phyloP scores from a whole-genome alignment of 2,113 vertebrate genomes.

The Pantherophis guttatus region DNA sequence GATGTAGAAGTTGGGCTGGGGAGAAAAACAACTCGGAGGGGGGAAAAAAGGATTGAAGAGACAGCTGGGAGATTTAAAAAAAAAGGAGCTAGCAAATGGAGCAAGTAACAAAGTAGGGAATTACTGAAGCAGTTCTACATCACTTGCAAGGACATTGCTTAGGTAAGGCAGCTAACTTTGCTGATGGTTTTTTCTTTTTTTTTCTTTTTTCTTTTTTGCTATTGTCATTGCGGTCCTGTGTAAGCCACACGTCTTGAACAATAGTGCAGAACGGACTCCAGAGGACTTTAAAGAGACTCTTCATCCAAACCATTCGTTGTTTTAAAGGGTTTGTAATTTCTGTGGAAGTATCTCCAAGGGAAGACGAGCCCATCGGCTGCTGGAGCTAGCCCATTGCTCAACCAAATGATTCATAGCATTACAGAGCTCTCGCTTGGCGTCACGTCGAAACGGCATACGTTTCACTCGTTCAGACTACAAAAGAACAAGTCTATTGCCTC shows the following conservation, averaged over 20 bases:
- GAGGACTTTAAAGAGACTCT: neutral
- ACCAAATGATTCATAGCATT: neutral
- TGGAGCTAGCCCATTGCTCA: neutral
- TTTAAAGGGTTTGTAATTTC: neutral
- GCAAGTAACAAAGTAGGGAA: neutral
- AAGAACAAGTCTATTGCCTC: neutral
- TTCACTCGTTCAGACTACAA: neutral
- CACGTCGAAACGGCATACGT: neutral
- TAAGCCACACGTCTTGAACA: neutral
- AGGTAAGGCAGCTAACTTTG: neutral
- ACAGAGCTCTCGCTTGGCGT: neutral
- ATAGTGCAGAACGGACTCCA: neutral
- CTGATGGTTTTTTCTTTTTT: neutral
- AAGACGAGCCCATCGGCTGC: neutral
- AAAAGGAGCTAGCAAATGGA: neutral
- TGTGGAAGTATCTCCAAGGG: neutral
- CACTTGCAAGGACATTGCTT: neutral
- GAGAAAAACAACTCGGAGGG: neutral
- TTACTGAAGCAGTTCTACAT: neutral
- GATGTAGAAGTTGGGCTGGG: neutral
- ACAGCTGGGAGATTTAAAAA: neutral
- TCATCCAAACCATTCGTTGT: neutral
- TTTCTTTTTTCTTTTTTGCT: neutral
- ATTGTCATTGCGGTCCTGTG: neutral
- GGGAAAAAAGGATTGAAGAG: neutral